A percentile compares a stretch with the other conserved stretches of the same genome.
Conservation (phyloP, 2,113 vertebrate genomes). For the Prochilodus magdalenae region DNA sequence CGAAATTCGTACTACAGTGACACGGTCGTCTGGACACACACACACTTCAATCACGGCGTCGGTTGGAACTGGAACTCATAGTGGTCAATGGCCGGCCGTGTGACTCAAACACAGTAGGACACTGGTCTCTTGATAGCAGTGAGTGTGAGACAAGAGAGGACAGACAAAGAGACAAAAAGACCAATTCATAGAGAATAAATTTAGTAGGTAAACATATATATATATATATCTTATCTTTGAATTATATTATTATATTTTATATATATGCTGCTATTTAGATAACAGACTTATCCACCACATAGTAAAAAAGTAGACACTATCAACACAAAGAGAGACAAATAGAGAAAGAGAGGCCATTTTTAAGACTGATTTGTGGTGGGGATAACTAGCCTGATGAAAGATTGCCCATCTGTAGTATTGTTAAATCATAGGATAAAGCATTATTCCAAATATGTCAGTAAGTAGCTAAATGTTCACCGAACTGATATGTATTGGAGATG, state of each 20-base stretch:
- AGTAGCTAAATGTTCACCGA: slow-evolving; percentile 21
- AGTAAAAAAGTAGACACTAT: slow-evolving; percentile 71
- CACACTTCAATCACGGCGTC: slow-evolving; percentile 29
- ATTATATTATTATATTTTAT: slow-evolving; percentile 73
- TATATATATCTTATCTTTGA: slow-evolving; percentile 54
- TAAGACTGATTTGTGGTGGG: slow-evolving; percentile 37
- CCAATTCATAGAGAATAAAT: slow-evolving; percentile 74
- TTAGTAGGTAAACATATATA: slow-evolving; percentile 74
- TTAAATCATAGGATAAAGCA: slow-evolving; percentile 2
- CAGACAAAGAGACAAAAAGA: slow-evolving; percentile 74
- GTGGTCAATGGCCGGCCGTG: slow-evolving; percentile 68
- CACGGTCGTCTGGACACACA: slow-evolving; percentile 71
- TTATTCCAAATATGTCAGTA: slow-evolving; percentile 22
- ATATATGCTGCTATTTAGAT: slow-evolving; percentile 66
- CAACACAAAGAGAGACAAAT: slow-evolving; percentile 64
- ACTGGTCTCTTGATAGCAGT: slow-evolving; percentile 78
- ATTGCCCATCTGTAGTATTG: slow-evolving; percentile 29
- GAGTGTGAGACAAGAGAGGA: slow-evolving; percentile 70
- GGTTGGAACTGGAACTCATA: slow-evolving; percentile 63
- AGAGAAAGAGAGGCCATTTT: slow-evolving; percentile 48
- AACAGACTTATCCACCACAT: slow-evolving; percentile 74
- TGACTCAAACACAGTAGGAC: slow-evolving; percentile 75
- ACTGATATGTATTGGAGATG: slow-evolving; percentile 9
- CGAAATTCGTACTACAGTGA: slow-evolving; percentile 76
- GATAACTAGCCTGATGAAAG: slow-evolving; percentile 27